Conservation (phyloP, 2,888 invertebrate species). For the Phorcus lineatus region DNA sequence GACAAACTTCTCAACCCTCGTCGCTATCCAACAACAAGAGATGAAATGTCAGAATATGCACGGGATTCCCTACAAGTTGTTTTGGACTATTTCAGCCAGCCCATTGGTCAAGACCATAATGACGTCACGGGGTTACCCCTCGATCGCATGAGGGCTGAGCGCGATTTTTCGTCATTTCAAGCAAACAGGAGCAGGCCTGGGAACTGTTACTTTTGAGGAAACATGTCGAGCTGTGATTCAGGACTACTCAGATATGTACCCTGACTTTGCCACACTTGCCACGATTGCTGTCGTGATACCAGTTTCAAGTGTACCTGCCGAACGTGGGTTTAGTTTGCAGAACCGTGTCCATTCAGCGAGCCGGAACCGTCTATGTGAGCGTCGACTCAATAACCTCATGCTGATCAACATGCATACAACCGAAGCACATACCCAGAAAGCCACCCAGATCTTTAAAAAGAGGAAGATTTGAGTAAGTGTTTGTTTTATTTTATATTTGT, state of each 20-base stretch:
- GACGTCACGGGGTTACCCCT: neutral
- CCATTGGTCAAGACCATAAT: too few species aligned
- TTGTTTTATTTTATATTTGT: too few species aligned
- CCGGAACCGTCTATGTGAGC: too few species aligned
- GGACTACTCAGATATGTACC: neutral
- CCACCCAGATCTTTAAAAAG: too few species aligned
- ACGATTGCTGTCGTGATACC: neutral
- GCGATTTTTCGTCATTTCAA: neutral
- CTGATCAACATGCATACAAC: too few species aligned
- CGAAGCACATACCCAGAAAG: too few species aligned
- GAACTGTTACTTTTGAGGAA: neutral
- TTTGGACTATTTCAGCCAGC: neutral
- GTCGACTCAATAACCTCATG: too few species aligned
- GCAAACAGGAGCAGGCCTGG: neutral
- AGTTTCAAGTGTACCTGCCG: neutral
- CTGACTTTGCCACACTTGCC: slow-evolving; percentile 8
- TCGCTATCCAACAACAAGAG: neutral
- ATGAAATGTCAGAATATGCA: neutral
- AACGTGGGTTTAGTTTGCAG: slow-evolving; percentile 6
- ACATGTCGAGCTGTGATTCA: neutral
- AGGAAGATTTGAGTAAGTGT: too few species aligned
- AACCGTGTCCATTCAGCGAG: neutral
- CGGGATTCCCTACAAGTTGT: neutral
- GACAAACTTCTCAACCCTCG: neutral
- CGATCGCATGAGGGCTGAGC: neutral